Evolutionary conservation across 2,113 vertebrate genomes (phyloP).

Genomic region (Channa argus): DNA sequence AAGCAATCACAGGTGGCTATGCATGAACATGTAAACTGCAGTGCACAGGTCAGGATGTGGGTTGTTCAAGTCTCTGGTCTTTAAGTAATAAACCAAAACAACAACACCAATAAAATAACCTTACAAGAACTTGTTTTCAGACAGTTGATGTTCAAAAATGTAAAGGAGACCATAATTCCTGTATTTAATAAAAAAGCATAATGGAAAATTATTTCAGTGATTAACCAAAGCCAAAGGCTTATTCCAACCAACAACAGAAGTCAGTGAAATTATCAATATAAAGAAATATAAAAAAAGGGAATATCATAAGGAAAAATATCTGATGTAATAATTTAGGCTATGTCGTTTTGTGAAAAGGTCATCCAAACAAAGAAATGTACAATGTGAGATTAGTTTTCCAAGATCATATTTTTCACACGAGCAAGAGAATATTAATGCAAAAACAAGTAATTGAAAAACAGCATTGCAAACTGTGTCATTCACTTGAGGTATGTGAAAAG

Average conservation of each 20-base stretch:
- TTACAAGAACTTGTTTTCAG: background rate
- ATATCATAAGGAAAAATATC: background rate
- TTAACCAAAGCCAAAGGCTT: no score
- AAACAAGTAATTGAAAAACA: constrained; percentile 19
- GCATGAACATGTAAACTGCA: constrained; percentile 18
- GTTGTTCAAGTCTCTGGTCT: background rate
- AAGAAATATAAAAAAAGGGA: background rate
- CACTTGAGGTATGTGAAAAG: constrained; percentile 56
- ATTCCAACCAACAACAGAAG: background rate
- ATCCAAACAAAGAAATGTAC: background rate
- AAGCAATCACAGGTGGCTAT: constrained; percentile 25
- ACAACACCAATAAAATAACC: no score
- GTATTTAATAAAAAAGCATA: background rate
- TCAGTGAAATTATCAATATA: background rate
- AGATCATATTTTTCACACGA: constrained; percentile 34
- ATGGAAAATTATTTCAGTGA: no score
- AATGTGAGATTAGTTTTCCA: background rate
- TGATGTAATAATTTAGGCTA: no score
- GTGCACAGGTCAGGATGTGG: constrained; percentile 32
- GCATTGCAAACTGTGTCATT: constrained; percentile 52
- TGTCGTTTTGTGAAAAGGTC: no score
- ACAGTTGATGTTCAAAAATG: no score
- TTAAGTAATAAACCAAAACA: background rate
- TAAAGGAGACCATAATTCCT: no score
- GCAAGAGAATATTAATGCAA: constrained; percentile 22